Base-by-base conservation (phyloP, 2,888 invertebrate species). In the Silvanus unidentatus region DNA sequence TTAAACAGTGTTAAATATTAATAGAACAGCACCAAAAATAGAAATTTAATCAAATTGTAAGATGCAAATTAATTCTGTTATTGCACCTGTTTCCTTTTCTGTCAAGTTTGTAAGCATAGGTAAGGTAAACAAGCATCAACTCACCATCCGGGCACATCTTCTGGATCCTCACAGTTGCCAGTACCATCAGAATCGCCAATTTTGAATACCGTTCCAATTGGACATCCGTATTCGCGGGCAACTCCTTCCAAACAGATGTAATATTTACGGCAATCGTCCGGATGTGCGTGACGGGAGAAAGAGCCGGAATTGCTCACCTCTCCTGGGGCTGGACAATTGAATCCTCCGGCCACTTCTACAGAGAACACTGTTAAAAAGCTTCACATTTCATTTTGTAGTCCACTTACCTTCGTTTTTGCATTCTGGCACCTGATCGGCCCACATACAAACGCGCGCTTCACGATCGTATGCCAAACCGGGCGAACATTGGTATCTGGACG, bases 81-180 rank as follows among this genome's bases (percentile, higher is more conserved):
- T 22, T 22, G 22, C 22, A 22, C 22, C 22, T 5, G 22, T 22
- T 22, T 22, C 22, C 22, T 22, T 22, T 22, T 22, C 8, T 22
- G 3, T 22, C 8, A 22, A 3, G 3, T 22, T 22, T 5, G 22
- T 22, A 22, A 22, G 22, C 22, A n/a, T n/a, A n/a, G n/a, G n/a
- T n/a, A n/a, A n/a, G n/a, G n/a, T n/a, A n/a, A n/a, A n/a, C n/a
- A n/a, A n/a, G n/a, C n/a, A 28, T 28, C 10, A 32, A 59, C 89
- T 87, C 74, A 91, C 92, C 93, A 94, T 81, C 93, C 94, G 73
- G 88, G 89, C 77, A 94, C 94, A 72, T 92, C 91, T 77, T 92
- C 92, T 57, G 94, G 94, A 69, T 93, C 93, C 74, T 91, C 89
- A 74, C 94, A 95, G 78, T 90, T 90, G 58, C 93, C 92, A 60